Evolutionary conservation across 2,888 invertebrate genomes (phyloP), one percentile per base, ranked within the genome.

Genomic region (Trachelus stipa): DNA sequence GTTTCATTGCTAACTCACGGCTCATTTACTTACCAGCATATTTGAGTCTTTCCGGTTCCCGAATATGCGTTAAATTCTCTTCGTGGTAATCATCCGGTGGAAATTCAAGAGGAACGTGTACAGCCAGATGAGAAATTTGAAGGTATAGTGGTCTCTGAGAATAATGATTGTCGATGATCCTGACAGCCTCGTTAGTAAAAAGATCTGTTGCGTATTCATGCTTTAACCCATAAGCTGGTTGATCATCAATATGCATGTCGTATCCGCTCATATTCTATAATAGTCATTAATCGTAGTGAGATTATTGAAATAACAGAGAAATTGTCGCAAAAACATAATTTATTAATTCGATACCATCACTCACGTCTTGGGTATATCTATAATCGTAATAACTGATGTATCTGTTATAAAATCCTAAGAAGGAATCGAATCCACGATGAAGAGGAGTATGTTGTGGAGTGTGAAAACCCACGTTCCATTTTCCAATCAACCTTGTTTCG

Each of bases 321-420:
- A 85, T 84, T 78, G 87, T 56, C 23, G 23, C 40, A 15, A 15
- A 40, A 40, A 4, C 40, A 40, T 40, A 6, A 56, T 56, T 23
- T 56, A 56, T 56, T 56, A 56, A 56, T 56, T 56, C 23, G 40
- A 15, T 56, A 15, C 15, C 23, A 23, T 56, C 86, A 73, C 56
- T 85, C 79, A 89, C 90, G 69, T 91, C 91, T 88, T 93, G 93
- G n/a, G 91, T 87, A 15, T 93, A 92, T 34, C 92, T 93, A 82
- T 95, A 94, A 84, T 96, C 95, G 87, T 94, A 97, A 88, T 98
- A 98, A 88, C 97, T 97, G 78, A 96, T 94, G 83, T 94, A 95
- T 9, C 96, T 97, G 79, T 96, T 95, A 93, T 96, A 96, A 89
- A 97, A 98, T 1, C 98, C 98, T 87, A 95, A 96, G 90, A 97